Base-by-base conservation (phyloP, 2,113 vertebrate species). In the Porphyrio hochstetteri region DNA sequence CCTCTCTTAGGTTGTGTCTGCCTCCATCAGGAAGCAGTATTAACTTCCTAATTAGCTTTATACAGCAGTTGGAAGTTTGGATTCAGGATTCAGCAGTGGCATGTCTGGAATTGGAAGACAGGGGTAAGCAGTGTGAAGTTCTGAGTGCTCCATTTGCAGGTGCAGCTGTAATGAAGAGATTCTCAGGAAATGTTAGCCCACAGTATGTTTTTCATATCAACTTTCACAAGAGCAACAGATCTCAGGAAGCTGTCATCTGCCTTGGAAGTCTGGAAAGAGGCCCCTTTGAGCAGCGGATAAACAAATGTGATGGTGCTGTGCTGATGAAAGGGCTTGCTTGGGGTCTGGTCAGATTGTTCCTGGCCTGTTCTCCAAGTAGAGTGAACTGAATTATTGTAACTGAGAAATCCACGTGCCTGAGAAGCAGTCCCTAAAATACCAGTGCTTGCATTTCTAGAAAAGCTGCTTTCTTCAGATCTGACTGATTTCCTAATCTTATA, bases 81-180 rank as follows among this genome's bases (percentile, higher is more conserved):
- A 36, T 69, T 77, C 13, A 35, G 11, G 11, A 9, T 55, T 77
- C 80, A 67, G 20, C 33, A 42, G 20, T 16, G 12, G 24, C 28
- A 20, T 1, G 0, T 38, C 11, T 42, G 33, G 42, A 70, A 40
- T 55, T 2, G 0, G 42, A 53, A 55, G 65, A 55, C 0, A 0
- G 2, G 18, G 36, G 40, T 10, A 78, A 63, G 28, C 1, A 2
- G 18, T 3, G 10, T 7, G 3, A 3, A 61, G 80, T 11, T 56
- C 28, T 27, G 31, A 77, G 55, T 36, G 56, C 28, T 59, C 36
- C 1, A 0, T 46, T 81, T 86, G 53, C 35, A 64, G 53, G 23
- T 86, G 52, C 52, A 84, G 42, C 11, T 2, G 5, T 72, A n/a
- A 36, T 52, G 16, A 29, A 86, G 46, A 38, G 29, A 23, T 52